phyloP scores from a whole-genome alignment of 2,888 invertebrate genomes.

The Pandemis heparana region DNA sequence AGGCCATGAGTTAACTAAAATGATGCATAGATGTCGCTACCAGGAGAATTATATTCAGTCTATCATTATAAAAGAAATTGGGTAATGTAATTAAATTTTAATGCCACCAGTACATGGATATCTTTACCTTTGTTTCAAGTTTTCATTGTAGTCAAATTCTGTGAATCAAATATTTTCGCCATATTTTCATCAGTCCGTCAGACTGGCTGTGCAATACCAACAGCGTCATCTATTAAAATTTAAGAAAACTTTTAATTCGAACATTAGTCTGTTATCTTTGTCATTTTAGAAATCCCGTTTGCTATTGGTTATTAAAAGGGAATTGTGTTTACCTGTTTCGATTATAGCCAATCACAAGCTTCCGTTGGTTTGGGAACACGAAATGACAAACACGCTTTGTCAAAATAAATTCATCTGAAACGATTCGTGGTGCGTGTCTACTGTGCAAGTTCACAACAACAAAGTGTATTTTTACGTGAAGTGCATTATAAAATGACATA shows the following conservation, averaged over 20 bases:
- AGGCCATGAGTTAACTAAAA: neutral
- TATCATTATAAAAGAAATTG: neutral
- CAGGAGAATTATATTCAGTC: neutral
- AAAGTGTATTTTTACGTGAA: conserved; percentile 77
- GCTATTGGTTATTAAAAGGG: conserved; percentile 21
- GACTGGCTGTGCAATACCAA: conserved; percentile 4
- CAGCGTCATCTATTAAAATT: conserved; percentile 36
- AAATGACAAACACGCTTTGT: conserved; percentile 32
- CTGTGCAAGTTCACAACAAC: conserved; percentile 79
- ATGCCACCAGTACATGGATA: too few relatives aligned
- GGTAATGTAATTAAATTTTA: neutral
- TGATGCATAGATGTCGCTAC: conserved; percentile 18
- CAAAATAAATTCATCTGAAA: conserved; percentile 36
- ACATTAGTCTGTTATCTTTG: conserved; percentile 21
- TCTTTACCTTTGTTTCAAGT: neutral
- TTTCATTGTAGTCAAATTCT: neutral
- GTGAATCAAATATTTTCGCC: neutral
- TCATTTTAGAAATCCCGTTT: neutral
- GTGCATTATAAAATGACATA: conserved; percentile 81
- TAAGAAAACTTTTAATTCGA: neutral
- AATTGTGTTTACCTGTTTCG: conserved; percentile 1
- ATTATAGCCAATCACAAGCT: conserved; percentile 28
- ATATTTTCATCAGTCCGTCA: conserved; percentile 16
- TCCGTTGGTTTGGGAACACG: neutral
- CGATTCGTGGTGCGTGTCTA: conserved; percentile 55